Percentiles rank a stretch among this genome's conserved stretches.
These are phyloP conservation scores for Epirrhoe alternata DNA, from an alignment of 2,888 invertebrate species.

Conservation along the genomic window DNA sequence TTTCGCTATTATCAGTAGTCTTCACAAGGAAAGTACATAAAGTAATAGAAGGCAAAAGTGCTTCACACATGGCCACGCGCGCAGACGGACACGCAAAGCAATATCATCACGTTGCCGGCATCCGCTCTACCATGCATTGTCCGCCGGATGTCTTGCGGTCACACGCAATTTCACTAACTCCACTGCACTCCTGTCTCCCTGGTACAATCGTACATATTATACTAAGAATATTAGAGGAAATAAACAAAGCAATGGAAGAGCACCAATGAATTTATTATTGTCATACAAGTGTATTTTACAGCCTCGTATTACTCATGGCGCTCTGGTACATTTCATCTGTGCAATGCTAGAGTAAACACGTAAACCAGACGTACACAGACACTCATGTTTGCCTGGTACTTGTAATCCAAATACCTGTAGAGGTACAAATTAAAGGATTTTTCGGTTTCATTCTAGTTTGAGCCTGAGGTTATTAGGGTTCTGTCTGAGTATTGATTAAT, in stretches of 20 bases:
- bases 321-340: conserved; percentile 12
- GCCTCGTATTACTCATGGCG: conserved; percentile 4
- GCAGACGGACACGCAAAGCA: conserved; percentile 65
- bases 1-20: neutral
- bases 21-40: conserved; percentile 15
- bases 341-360: conserved; percentile 5
- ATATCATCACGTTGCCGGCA: conserved; percentile 77
- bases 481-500: neutral
- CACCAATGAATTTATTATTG: neutral
- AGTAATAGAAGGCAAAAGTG: conserved; percentile 42
- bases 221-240: conserved; percentile 19
- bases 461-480: neutral
- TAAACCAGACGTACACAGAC: neutral
- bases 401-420: neutral
- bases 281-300: conserved; percentile 4
- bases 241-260: conserved; percentile 12
- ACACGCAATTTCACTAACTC: conserved; percentile 82
- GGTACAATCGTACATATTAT: conserved; percentile 46
- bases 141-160: conserved; percentile 84
- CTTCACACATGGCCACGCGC: conserved; percentile 44
- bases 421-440: neutral
- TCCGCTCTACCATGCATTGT: conserved; percentile 69
- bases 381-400: neutral
- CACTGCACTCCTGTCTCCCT: conserved; percentile 63
- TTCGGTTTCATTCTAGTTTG: neutral